These are phyloP conservation scores for Chrysopilus asiliformis DNA, from an alignment of 2,888 invertebrate genomes.

Conservation along the genomic window DNA sequence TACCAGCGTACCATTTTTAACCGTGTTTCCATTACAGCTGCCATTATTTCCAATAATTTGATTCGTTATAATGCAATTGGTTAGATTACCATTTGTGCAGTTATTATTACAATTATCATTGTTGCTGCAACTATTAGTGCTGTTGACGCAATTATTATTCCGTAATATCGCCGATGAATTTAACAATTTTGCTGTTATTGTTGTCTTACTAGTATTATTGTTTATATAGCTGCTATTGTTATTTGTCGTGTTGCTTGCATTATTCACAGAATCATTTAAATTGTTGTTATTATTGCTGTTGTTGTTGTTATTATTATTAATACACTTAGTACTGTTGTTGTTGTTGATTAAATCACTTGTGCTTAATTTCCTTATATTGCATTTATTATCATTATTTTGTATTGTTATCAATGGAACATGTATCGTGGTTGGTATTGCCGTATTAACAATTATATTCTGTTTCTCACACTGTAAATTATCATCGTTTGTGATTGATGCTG, in stretches of 20 bases:
- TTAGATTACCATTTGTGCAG: neutral
- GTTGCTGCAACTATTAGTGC: conserved; percentile 15
- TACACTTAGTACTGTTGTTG: too few relatives aligned
- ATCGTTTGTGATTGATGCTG: conserved; percentile 7
- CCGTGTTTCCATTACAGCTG: neutral
- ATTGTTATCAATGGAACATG: conserved; percentile 25
- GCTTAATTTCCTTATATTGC: conserved; percentile 11
- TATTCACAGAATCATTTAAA: conserved; percentile 1
- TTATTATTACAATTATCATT: conserved; percentile 1
- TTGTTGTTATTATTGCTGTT: conserved; percentile 12
- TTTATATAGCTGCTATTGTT: conserved; percentile 2
- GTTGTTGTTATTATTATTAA: too few relatives aligned
- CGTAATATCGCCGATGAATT: too few relatives aligned
- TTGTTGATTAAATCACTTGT: conserved; percentile 1
- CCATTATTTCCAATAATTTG: neutral
- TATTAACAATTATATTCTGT: conserved; percentile 21
- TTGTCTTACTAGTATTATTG: conserved; percentile 1
- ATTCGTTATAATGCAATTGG: neutral
- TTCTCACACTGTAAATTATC: conserved; percentile 21
- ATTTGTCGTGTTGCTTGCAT: conserved; percentile 2
- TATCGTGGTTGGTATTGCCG: conserved; percentile 12
- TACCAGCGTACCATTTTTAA: neutral
- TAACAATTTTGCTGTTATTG: too few relatives aligned
- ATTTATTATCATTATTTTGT: conserved; percentile 27
- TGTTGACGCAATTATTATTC: conserved; percentile 1